phyloP scores from a whole-genome alignment of 2,113 vertebrate species.

The Elephas maximus region DNA sequence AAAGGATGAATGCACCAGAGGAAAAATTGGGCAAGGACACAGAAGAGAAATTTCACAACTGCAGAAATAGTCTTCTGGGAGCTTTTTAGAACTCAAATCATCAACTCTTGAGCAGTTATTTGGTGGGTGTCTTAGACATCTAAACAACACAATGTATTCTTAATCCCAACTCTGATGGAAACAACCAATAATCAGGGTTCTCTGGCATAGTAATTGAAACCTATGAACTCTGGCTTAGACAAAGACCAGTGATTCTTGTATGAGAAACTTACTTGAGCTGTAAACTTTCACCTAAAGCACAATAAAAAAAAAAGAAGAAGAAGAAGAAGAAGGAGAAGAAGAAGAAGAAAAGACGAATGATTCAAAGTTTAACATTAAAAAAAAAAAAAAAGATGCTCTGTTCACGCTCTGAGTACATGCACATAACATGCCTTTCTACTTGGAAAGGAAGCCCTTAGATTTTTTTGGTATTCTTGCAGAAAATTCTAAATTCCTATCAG shows the following conservation, averaged over 20 bases:
- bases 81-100: neutral
- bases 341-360: too few relatives aligned
- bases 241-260: neutral
- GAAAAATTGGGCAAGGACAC: neutral
- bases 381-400: neutral
- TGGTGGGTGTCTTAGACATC: neutral
- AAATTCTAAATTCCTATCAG: slow-evolving; percentile 8
- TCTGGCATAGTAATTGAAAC: neutral
- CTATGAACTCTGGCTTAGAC: neutral
- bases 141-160: neutral
- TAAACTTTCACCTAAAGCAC: too few relatives aligned
- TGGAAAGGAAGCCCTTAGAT: neutral
- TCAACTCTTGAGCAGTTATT: neutral
- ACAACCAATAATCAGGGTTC: neutral
- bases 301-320: neutral
- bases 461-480: neutral
- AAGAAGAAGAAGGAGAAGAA: too few relatives aligned
- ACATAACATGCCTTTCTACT: neutral
- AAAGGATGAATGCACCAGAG: neutral
- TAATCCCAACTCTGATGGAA: neutral
- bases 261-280: too few relatives aligned
- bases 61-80: neutral
- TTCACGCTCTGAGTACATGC: neutral
- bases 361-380: too few relatives aligned
- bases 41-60: neutral